Percentiles rank a stretch among this genome's conserved stretches.
Evolutionary conservation across 2,888 invertebrate species (phyloP).

Genomic region (Mycalesis mineus): DNA sequence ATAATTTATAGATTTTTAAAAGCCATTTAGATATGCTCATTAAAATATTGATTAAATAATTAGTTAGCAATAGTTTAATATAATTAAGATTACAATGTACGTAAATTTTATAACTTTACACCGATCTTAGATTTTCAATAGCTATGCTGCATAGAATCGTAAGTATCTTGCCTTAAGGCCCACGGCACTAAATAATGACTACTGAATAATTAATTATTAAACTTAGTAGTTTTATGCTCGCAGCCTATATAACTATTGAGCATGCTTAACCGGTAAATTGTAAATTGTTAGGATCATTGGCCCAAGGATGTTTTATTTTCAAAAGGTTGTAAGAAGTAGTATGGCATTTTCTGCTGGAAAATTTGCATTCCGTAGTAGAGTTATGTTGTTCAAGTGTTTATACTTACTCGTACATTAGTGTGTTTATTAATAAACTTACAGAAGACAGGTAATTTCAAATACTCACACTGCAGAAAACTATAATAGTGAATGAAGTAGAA

Average conservation of each 20-base stretch:
- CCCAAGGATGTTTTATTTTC: conserved; percentile 2
- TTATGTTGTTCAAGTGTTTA: no score
- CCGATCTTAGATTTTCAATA: conserved; percentile 30
- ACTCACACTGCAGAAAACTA: no score
- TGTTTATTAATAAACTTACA: no score
- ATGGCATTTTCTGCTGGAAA: not conserved
- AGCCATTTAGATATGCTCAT: no score
- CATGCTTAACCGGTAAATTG: conserved; percentile 14
- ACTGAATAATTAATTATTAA: conserved; percentile 33
- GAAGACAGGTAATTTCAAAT: no score
- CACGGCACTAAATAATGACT: conserved; percentile 29
- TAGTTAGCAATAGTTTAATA: conserved; percentile 9
- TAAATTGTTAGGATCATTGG: not conserved
- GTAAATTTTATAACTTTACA: conserved; percentile 25
- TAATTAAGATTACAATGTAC: conserved; percentile 22
- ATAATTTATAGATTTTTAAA: no score
- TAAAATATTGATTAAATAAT: no score
- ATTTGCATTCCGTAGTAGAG: not conserved
- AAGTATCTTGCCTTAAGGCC: conserved; percentile 31
- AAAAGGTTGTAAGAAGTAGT: not conserved
- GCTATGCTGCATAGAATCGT: conserved; percentile 31
- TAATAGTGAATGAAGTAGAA: no score
- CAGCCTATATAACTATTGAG: conserved; percentile 17
- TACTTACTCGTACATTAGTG: no score
- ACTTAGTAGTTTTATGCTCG: conserved; percentile 27